phyloP scores from a whole-genome alignment of 2,113 vertebrate genomes.

The Pygathrix nemaeus region DNA sequence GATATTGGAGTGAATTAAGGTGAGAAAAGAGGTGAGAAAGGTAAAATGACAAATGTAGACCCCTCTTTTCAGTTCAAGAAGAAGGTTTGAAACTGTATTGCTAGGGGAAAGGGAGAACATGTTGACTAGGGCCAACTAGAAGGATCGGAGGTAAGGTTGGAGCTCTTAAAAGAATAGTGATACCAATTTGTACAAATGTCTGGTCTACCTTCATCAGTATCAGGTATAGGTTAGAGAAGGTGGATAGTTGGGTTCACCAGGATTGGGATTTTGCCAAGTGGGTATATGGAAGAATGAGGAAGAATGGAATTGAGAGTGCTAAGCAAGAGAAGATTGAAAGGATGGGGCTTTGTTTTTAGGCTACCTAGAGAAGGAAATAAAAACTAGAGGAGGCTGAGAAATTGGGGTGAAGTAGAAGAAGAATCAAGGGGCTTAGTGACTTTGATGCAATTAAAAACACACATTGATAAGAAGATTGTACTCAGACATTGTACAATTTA shows the following conservation, averaged over 20 bases:
- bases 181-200: background rate
- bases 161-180: background rate
- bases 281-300: background rate
- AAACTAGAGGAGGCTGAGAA: background rate
- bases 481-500: background rate
- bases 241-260: background rate
- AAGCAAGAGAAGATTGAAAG: background rate
- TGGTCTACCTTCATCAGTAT: background rate
- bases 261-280: background rate
- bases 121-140: background rate
- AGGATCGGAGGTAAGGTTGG: background rate
- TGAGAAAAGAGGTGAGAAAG: background rate
- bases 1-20: background rate
- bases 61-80: background rate
- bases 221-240: background rate
- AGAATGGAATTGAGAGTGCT: background rate
- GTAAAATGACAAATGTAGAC: background rate
- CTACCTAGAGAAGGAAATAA: background rate
- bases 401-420: background rate
- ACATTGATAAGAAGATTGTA: background rate
- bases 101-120: background rate
- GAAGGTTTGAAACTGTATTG: background rate
- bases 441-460: background rate
- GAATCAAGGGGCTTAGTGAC: background rate
- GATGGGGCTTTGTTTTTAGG: background rate